Base-by-base conservation (phyloP, 35 echinoderm and acorn worm species). In the Anneissia japonica region DNA sequence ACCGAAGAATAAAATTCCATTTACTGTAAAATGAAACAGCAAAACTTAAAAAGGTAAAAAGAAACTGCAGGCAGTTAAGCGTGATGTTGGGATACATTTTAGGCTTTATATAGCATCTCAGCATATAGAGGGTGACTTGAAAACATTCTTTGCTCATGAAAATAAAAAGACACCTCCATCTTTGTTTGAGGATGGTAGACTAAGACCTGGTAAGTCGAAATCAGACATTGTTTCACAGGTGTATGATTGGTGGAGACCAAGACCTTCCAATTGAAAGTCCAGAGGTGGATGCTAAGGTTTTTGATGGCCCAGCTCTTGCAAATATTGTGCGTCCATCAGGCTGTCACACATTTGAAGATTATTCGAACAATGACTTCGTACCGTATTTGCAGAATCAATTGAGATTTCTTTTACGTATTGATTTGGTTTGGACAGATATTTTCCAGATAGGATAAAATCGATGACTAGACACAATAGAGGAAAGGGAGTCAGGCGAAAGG, bases 361-460 rank as follows among this genome's bases (percentile, higher is more conserved):
- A 77, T 34, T 34, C 76, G 10, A 3, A 77, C 23, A 37, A 77
- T 11, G 3, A 35, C 76, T 77, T 77, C 31, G 23, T 77, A 35
- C 76, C 76, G 14, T 77, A 77, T 77, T 37, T 77, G 30, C 6
- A 34, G 32, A 32, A 4, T 37, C 32, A 35, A 37, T 23, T 77
- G 23, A 34, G 32, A 34, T 4, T 1, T 77, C 32, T 37, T 37
- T 77, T 31, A 77, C 30, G 76, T 3, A 34, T 77, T 77, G 76
- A 77, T 37, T 37, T 77, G 33, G 36, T 77, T 31, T 77, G 76
- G 76, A 77, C 76, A 77, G 76, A 23, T 77, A 77, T 77, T 37
- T 77, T 77, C 9, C 7, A 6, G 51, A 64, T 64, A 64, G 51
- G 1, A 17, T 77, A 37, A 77, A 77, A 77, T 34, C 32, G 2